Base-by-base conservation (phyloP, 2,113 vertebrate species). In the Zapus hudsonius region DNA sequence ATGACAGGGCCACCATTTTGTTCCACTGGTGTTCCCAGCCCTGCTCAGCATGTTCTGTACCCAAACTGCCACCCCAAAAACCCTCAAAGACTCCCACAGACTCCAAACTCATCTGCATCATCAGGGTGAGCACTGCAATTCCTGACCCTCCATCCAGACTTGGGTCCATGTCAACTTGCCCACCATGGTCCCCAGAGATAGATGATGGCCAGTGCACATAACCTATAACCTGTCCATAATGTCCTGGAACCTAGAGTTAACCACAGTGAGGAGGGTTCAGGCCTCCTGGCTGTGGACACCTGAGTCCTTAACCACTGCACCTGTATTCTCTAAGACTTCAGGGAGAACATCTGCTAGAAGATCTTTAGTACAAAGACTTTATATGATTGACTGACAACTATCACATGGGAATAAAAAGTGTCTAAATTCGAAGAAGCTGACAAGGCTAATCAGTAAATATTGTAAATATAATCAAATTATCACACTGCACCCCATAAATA, bases 121-220 rank as follows among this genome's bases (percentile, higher is more conserved):
- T 63, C 36, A 33, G 2, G 31, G 38, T 3, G 3, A 84, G 23
- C 1, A n/a, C 25, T 8, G 31, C 16, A 7, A 5, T 29, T 5
- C 40, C 4, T 76, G 1, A 42, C 16, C 25, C 7, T 22, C n/a
- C 15, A 27, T 12, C 4, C 11, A 13, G n/a, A 69, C n/a, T 7
- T 36, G 1, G 59, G 8, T 5, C 29, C 66, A 27, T 23, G 27
- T 17, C 40, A 13, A 25, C 64, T 25, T 16, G 57, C 57, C n/a
- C 10, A 27, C 19, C 2, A 7, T 7, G 6, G 23, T 36, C 36
- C 75, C 44, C 38, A 33, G 16, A 75, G 10, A 47, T 15, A 4
- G 9, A 12, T 4, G 1, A 40, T 15, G 6, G 3, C 10, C 16
- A 3, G 52, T 13, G 16, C 55, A 63, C 11, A 16, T 1, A 16